These are phyloP conservation scores for Vulpes vulpes DNA, from an alignment of 2,113 vertebrate genomes.

Conservation along the genomic window DNA sequence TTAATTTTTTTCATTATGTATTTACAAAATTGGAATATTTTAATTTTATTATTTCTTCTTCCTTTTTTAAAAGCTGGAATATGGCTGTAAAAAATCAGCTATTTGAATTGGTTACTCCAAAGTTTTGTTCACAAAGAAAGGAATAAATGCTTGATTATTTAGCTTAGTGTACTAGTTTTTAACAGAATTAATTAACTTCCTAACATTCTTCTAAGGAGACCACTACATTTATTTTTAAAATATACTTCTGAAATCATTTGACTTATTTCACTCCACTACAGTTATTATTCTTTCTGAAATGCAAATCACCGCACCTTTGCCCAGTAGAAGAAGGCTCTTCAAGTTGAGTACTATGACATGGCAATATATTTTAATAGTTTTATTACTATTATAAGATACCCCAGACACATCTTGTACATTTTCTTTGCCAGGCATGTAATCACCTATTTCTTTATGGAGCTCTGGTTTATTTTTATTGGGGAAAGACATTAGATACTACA, in stretches of 20 bases:
- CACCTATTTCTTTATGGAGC: not conserved
- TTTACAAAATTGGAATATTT: not conserved
- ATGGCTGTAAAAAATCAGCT: not conserved
- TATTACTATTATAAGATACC: not conserved
- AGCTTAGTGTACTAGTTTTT: not conserved
- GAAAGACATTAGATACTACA: not conserved
- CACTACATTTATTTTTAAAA: not conserved
- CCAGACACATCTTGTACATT: not conserved
- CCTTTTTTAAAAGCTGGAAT: not conserved
- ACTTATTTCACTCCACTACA: not conserved
- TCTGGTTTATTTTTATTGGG: constrained; percentile 29
- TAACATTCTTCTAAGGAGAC: not conserved
- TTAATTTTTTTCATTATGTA: not conserved
- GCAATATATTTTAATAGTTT: not conserved
- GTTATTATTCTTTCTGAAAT: not conserved
- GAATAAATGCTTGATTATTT: not conserved
- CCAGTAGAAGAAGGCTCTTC: not conserved
- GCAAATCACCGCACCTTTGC: not conserved
- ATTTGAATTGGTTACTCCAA: not conserved
- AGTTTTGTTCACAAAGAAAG: not conserved
- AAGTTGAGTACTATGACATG: not conserved
- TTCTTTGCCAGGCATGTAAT: not conserved
- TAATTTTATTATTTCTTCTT: not conserved
- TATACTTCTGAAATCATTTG: not conserved
- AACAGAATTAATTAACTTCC: not conserved